A percentile compares a stretch with the other conserved stretches of the same genome.
These are phyloP conservation scores for Mesoligia furuncula DNA, from an alignment of 2,888 invertebrate genomes.

Conservation along the genomic window DNA sequence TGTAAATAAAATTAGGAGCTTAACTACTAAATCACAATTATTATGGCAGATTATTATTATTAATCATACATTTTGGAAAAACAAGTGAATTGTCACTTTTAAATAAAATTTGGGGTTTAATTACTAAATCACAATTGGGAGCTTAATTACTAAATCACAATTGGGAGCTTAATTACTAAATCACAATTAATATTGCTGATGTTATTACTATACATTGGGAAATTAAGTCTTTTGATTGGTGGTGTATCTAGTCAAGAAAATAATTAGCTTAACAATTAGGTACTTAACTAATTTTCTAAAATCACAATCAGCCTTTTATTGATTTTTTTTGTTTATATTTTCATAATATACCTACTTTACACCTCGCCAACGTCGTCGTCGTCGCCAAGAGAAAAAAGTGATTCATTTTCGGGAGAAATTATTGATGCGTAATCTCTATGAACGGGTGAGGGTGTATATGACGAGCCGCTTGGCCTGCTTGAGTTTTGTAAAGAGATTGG, in stretches of 20 bases:
- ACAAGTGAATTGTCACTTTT: slow-evolving; percentile 16
- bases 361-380: slow-evolving; percentile 34
- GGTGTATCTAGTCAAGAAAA: slow-evolving; percentile 12
- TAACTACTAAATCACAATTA: slow-evolving; percentile 17
- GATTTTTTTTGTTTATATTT: slow-evolving; percentile 35
- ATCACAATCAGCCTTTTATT: slow-evolving; percentile 29
- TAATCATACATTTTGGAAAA: slow-evolving; percentile 18
- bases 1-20: slow-evolving; percentile 22
- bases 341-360: slow-evolving; percentile 39
- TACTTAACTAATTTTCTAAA: slow-evolving; percentile 29
- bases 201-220: slow-evolving; percentile 31
- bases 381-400: slow-evolving; percentile 38
- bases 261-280: slow-evolving; percentile 9
- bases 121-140: too few relatives aligned
- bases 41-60: slow-evolving; percentile 17
- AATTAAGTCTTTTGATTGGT: slow-evolving; percentile 33
- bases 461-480: slow-evolving; percentile 42
- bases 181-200: slow-evolving; percentile 34
- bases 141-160: slow-evolving; percentile 19
- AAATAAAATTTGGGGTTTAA: slow-evolving; percentile 17
- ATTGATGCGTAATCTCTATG: slow-evolving; percentile 47
- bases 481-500: slow-evolving; percentile 41
- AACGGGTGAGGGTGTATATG: slow-evolving; percentile 40
- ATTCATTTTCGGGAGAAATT: slow-evolving; percentile 31
- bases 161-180: slow-evolving; percentile 20